Evolutionary conservation across 1,140 invertebrate species (phyloP), one percentile per base, ranked within the genome.

Genomic region (Penaeus indicus): DNA sequence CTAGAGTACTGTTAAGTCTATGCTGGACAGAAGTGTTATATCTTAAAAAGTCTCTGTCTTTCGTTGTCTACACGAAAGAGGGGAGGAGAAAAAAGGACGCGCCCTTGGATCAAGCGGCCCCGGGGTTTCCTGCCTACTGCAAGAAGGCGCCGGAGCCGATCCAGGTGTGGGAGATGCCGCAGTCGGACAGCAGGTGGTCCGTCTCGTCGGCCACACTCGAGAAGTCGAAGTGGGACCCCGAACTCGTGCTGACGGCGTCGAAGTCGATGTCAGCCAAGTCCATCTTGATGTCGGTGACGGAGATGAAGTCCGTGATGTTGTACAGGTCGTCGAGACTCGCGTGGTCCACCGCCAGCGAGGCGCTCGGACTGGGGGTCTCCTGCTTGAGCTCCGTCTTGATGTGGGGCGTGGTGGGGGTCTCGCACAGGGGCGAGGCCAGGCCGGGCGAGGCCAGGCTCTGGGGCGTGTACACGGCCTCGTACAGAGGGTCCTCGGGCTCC

Each of bases 171-270:
- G 84, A 86, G n/a, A 86, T 72, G 4, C 79, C 85, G 47, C 85
- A 87, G 60, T 89, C 88, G n/a, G 83, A 85, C 90, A 94, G 95
- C 86, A 95, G 93, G 91, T 93, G 93, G 91, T 94, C 93, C 21
- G 92, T 92, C 90, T 97, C 95, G 92, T 97, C 96, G 62, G 88
- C 69, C 47, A 85, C 83, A 42, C 88, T 89, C 84, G 95, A 95
- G 93, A 97, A 97, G 92, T 96, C 96, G 90, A 97, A 95, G 92
- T 97, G 96, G 16, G 96, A 96, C 3, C 94, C 95, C 21, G 94
- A 95, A 91, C 94, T 95, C 77, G 95, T 95, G 75, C 94, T 95
- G 64, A 94, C 94, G 3, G 95, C 95, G 89, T 96, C 95, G 88
- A 96, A 94, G 85, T 95, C 95, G 25, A 91, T 91, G 79, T 93